Evolutionary conservation across 2,113 vertebrate genomes (phyloP), one percentile per base, ranked within the genome.

Genomic region (Henicopernis longicauda): DNA sequence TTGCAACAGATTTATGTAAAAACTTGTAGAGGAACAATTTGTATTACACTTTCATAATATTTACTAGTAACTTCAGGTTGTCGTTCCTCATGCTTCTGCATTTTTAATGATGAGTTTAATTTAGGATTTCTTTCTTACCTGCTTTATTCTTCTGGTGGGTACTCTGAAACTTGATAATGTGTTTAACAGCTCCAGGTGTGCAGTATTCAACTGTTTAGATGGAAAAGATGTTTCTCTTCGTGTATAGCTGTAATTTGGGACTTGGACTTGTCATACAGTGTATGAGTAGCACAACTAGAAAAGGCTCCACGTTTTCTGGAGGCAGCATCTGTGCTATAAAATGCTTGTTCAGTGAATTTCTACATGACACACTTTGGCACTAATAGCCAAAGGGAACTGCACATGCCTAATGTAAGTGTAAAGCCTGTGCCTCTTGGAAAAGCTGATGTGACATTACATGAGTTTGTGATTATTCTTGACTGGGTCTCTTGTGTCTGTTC

Each of bases 321-420:
- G 54, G 4, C 22, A 3, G 67, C 13, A 23, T 69, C 42, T 81
- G 54, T 61, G 76, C 58, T 50, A 3, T 10, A 47, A 47, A 29
- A 18, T 32, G 49, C 15, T 85, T 26, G 6, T 20, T 87, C 47
- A 61, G 47, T 76, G 89, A 10, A 19, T 93, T 16, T 47, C 61
- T 59, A 3, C 1, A 4, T 65, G 87, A 19, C 7, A 2, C 0
- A 5, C 5, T 76, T 61, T 70, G 74, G 44, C 74, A 32, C 62
- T 44, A 6, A 3, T 0, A 34, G 58, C 70, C 58, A 29, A 32
- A 67, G 67, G 52, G 91, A 38, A 25, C n/a, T 80, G 78, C 52
- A 17, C 4, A 1, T 63, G 44, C 23, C 54, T n/a, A 7, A 32
- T 0, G 0, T 5, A 11, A 9, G 38, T 6, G 61, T 9, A 6